Conservation (phyloP, 2,113 vertebrate genomes). For the Callorhinus ursinus region DNA sequence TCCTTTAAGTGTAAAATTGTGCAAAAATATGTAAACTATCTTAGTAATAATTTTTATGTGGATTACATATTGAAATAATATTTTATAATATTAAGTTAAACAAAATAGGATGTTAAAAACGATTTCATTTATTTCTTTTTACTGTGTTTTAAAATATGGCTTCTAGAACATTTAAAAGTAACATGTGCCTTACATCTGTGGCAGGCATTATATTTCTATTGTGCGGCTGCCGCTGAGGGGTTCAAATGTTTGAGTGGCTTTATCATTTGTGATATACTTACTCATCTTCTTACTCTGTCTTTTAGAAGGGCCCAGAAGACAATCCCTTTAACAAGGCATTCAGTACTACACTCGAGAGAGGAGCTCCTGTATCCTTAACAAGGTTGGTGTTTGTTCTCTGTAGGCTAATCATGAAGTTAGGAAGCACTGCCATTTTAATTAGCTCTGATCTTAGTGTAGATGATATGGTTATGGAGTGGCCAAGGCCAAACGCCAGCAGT, state of each 20-base stretch:
- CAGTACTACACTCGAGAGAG: neutral
- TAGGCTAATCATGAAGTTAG: neutral
- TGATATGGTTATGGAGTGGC: neutral
- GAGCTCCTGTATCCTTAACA: neutral
- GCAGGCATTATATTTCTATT: neutral
- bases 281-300: neutral
- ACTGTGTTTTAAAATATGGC: slow-evolving; percentile 31
- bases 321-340: neutral
- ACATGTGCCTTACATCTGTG: neutral
- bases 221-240: neutral
- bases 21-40: neutral
- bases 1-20: slow-evolving; percentile 37
- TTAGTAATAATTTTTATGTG: neutral
- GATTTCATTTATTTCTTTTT: neutral
- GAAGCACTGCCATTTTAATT: neutral
- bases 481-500: neutral
- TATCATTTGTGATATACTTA: neutral
- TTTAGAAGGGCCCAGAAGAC: neutral
- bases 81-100: neutral
- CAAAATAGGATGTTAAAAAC: slow-evolving; percentile 35
- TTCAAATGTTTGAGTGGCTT: neutral
- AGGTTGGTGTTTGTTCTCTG: neutral
- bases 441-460: neutral
- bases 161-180: neutral
- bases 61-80: slow-evolving; percentile 26